phyloP scores from a whole-genome alignment of 2,888 invertebrate genomes.

The Heterodera filipjevi region DNA sequence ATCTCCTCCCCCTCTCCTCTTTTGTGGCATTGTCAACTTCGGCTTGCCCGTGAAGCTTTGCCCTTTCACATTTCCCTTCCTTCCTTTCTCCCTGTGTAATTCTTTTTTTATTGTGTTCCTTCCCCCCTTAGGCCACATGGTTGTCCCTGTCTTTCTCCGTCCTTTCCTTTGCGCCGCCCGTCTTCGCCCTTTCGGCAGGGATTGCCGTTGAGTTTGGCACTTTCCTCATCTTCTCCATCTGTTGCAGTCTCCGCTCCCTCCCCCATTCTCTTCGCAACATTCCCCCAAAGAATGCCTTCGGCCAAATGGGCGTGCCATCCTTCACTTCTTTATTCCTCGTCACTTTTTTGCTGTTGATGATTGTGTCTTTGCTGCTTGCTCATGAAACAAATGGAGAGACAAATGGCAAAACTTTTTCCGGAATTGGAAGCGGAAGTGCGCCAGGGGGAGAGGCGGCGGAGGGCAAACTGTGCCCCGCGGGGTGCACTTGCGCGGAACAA shows the following conservation, averaged over 20 bases:
- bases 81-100: background rate
- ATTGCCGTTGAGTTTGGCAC: constrained; percentile 12
- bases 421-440: background rate
- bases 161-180: background rate
- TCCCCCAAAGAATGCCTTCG: constrained; percentile 1
- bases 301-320: constrained; percentile 1
- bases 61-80: background rate
- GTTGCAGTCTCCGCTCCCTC: no score
- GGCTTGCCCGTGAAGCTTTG: background rate
- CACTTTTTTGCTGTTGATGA: background rate
- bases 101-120: background rate
- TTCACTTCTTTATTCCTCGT: background rate
- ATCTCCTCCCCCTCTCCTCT: background rate
- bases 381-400: background rate
- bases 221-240: background rate
- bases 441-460: background rate
- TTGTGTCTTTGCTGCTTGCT: background rate
- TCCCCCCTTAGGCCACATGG: background rate
- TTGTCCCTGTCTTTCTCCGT: background rate
- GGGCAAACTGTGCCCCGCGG: constrained; percentile 14
- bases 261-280: background rate
- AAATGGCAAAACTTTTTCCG: background rate
- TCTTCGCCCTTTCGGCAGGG: background rate
- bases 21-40: no score
- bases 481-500: constrained; percentile 8